These are phyloP conservation scores for Bellardia bayeri DNA, from an alignment of 2,888 invertebrate genomes.

Conservation along the genomic window DNA sequence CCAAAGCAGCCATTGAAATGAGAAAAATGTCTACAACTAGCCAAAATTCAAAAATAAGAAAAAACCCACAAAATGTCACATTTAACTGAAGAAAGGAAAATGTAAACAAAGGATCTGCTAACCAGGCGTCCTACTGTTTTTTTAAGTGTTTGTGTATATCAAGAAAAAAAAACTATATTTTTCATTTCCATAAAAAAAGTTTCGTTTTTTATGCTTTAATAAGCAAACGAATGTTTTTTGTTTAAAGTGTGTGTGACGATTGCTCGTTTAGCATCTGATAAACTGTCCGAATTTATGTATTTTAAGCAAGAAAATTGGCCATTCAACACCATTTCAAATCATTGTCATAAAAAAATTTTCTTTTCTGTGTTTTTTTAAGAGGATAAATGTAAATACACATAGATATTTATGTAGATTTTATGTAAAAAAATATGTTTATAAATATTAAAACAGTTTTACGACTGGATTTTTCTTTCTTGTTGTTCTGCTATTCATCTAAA, in stretches of 20 bases:
- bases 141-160: neutral
- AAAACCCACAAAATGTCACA: neutral
- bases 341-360: constrained; percentile 30
- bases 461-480: neutral
- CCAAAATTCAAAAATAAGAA: neutral
- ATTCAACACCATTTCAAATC: constrained; percentile 57
- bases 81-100: constrained; percentile 7
- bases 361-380: neutral
- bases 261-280: constrained; percentile 8
- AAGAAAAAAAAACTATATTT: constrained; percentile 15
- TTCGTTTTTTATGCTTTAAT: constrained; percentile 36
- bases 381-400: neutral
- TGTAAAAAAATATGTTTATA: constrained; percentile 46
- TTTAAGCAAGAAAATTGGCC: constrained; percentile 40
- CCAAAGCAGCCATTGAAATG: neutral
- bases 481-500: constrained; percentile 5
- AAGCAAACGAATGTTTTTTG: neutral
- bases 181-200: constrained; percentile 33
- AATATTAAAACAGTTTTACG: constrained; percentile 29
- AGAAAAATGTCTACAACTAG: constrained; percentile 10
- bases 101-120: constrained; percentile 16
- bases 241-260: neutral
- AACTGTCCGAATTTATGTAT: constrained; percentile 30
- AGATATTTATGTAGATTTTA: constrained; percentile 54
- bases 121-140: constrained; percentile 52